Base-by-base conservation (phyloP, 1,140 invertebrate species). In the Agraylea sexmaculata region DNA sequence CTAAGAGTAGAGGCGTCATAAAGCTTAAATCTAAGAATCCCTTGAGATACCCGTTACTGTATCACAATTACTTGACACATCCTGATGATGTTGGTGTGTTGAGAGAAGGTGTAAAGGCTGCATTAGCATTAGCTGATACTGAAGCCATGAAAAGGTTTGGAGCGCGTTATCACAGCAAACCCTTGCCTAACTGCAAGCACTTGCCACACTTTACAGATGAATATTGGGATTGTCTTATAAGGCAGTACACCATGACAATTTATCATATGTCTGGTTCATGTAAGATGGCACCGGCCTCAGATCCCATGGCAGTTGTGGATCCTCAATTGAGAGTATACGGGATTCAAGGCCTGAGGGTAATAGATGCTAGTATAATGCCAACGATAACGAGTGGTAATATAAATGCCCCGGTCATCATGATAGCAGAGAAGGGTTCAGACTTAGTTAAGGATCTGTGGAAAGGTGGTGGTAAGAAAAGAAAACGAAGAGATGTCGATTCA, bases 381-480 rank as follows among this genome's bases (percentile, higher is more conserved):
- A 70, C 74, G 0, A 80, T 89, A 1, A 81, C 83, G 0, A 84
- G 77, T 53, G 87, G 85, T 0, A 88, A 89, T 51, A 87, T 87
- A 12, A 87, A 88, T 47, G 83, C 84, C 0, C 83, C 85, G 0
- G 77, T 80, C 0, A 83, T 93, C 7, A 93, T 93, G 88, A 87
- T 95, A n/a, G 90, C 68, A 0, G 90, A 95, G 54, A 92, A 90
- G 56, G 88, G 81, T 0, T 74, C 88, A 0, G 88, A 93, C 62
- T 54, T 92, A 54, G 80, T 94, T 5, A 87, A 87, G 53, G 64
- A 73, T 38, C 62, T 77, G 22, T 86, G 82, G 82, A 46, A 71
- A 2, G 42, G 47, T 2, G 64, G 54, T 17, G 43, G 43, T 10
- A 55, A 49, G 13, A 59, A 54, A 40, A 61, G 60, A 47, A 57